phyloP scores from a whole-genome alignment of 1,140 invertebrate genomes.

The Drosophila yakuba region DNA sequence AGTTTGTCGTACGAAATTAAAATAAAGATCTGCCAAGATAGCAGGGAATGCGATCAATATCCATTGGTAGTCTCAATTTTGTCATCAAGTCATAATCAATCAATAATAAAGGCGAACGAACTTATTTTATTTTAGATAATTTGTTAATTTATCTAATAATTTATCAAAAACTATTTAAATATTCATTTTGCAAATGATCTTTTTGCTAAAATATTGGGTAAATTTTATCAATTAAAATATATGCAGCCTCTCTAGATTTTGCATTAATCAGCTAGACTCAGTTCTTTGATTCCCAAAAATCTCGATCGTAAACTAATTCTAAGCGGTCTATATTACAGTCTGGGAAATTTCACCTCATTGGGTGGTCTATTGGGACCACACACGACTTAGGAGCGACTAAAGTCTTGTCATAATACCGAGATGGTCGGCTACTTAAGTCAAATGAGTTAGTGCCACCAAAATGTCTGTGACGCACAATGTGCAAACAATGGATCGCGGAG shows the following conservation, averaged over 20 bases:
- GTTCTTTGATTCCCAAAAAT: conserved; percentile 1
- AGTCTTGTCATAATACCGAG: conserved; percentile 60
- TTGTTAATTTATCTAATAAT: too few relatives aligned
- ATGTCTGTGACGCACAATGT: conserved; percentile 71
- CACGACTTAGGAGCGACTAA: conserved; percentile 37
- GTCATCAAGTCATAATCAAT: conserved; percentile 9
- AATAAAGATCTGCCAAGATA: conserved; percentile 30
- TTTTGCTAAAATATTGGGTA: too few relatives aligned
- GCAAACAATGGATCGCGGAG: conserved; percentile 63
- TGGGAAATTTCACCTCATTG: conserved; percentile 28
- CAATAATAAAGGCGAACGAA: not conserved
- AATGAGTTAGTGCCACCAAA: conserved; percentile 79
- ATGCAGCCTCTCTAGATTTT: not conserved
- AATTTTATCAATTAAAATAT: too few relatives aligned
- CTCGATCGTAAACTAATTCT: not conserved
- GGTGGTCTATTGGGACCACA: conserved; percentile 51
- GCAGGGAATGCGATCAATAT: conserved; percentile 13
- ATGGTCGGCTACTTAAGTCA: conserved; percentile 68
- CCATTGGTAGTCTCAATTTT: not conserved
- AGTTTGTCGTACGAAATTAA: conserved; percentile 25
- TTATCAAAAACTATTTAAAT: not conserved
- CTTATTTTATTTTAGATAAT: not conserved
- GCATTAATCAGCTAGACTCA: not conserved
- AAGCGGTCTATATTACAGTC: conserved; percentile 1
- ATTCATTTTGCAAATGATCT: not conserved